Evolutionary conservation across 2,113 vertebrate genomes (phyloP).

Genomic region (Smithornis capensis): DNA sequence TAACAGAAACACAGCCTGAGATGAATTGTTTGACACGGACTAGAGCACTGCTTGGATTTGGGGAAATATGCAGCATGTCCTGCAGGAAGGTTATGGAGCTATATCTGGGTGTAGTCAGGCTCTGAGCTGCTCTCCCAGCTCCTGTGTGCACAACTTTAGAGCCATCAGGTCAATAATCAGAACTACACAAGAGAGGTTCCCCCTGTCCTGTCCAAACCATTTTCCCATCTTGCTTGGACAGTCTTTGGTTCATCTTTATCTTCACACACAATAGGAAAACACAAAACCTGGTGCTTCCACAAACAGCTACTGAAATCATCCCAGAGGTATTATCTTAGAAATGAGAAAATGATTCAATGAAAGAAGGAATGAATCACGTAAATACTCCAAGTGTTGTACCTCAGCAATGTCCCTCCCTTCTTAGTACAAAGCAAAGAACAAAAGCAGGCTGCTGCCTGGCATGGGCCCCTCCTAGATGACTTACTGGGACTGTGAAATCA

Average conservation of each 20-base stretch:
- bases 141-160: not conserved
- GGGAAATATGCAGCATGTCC: not conserved
- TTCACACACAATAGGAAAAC: not conserved
- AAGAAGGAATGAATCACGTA: conserved; percentile 56
- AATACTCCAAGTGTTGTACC: conserved; percentile 34
- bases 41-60: not conserved
- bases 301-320: conserved; percentile 10
- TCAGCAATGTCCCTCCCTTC: conserved; percentile 66
- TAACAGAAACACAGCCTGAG: not conserved
- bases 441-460: conserved; percentile 62
- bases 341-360: conserved; percentile 54
- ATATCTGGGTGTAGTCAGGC: not conserved
- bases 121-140: not conserved
- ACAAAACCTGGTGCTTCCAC: not conserved
- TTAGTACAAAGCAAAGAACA: conserved; percentile 66
- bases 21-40: not conserved
- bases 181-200: not conserved
- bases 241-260: not conserved
- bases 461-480: conserved; percentile 70
- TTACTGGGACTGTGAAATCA: conserved; percentile 64
- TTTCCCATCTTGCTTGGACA: not conserved
- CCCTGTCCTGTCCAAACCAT: not conserved
- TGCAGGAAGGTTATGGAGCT: not conserved
- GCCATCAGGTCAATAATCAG: not conserved
- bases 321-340: conserved; percentile 53